These are phyloP conservation scores for Cremastinae sp. DNA, from an alignment of 2,888 invertebrate genomes.

Conservation along the genomic window DNA sequence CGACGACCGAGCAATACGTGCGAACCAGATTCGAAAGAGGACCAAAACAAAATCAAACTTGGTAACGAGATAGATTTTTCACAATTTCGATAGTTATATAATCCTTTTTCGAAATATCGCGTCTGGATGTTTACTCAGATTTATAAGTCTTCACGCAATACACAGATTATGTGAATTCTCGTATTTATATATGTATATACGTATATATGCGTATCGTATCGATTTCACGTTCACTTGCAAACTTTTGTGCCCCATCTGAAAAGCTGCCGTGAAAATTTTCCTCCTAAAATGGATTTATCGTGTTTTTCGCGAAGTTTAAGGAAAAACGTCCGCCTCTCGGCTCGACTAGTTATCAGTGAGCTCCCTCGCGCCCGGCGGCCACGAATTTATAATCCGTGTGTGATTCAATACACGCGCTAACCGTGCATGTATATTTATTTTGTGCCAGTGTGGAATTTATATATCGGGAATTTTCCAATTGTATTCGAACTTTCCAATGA, in stretches of 20 bases:
- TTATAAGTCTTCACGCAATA: background rate
- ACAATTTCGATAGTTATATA: background rate
- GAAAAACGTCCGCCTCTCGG: constrained; percentile 47
- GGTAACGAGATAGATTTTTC: background rate
- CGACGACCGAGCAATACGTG: too few species aligned
- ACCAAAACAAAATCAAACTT: too few species aligned
- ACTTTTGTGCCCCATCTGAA: background rate
- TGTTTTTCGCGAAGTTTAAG: constrained; percentile 44
- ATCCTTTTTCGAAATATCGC: background rate
- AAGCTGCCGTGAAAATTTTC: constrained; percentile 8
- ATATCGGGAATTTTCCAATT: constrained; percentile 10
- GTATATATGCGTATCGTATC: background rate
- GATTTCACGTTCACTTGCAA: background rate
- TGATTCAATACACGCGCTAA: constrained; percentile 13
- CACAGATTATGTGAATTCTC: background rate
- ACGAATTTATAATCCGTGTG: constrained; percentile 10
- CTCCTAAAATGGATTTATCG: constrained; percentile 57
- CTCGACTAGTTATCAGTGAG: constrained; percentile 14
- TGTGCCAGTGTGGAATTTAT: too few species aligned
- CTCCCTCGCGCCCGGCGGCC: background rate
- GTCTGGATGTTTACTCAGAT: constrained; percentile 2
- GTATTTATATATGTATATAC: background rate
- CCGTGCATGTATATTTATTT: too few species aligned
- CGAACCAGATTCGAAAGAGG: too few species aligned
- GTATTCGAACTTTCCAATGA: constrained; percentile 56